Base-by-base conservation (phyloP, 2,113 vertebrate genomes). In the Argyrosomus japonicus region DNA sequence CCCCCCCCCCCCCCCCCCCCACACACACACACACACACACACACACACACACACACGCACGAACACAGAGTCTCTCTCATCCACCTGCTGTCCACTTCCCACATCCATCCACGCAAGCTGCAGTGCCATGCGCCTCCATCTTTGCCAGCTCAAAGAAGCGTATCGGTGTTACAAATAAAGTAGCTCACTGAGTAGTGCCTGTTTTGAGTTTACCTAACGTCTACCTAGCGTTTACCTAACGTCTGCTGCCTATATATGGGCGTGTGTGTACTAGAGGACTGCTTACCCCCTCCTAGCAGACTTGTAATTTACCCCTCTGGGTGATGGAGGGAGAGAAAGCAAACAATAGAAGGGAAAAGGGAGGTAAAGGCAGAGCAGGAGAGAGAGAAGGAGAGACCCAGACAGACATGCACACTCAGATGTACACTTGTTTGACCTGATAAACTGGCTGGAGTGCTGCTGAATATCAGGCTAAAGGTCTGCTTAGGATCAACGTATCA, bases 221-320 rank as follows among this genome's bases (percentile, higher is more conserved):
- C 95, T 95, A 94, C 93, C 92, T 94, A 85, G 85, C 79, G 93
- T 95, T 95, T 95, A 95, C 92, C 93, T 93, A 95, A 95, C 5
- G 94, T 95, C 95, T 95, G 94, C 93, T 93, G 93, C 91, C 95
- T 94, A 92, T 94, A 95, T 95, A 95, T 91, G 95, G 94, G 17
- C 71, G 71, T 86, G 75, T 82, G 78, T 71, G 80, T 71, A 40
- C 43, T 74, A 23, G 67, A 68, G 72, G 67, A n/a, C 67, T 3
- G 53, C 81, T 80, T 74, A 54, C 84, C 84, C 88, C 83, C 79
- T 67, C 73, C 62, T 40, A 17, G 56, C 62, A 72, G 62, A 53
- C 79, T 87, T 74, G 60, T 75, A 62, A 83, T 64, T 82, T 89
- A 88, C 90, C 87, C 88, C 88, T 88, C 63, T 79, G 21, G 62